Evolutionary conservation across 2,797 vertebrate genomes (phyloP).

Genomic region (Artibeus jamaicensis): DNA sequence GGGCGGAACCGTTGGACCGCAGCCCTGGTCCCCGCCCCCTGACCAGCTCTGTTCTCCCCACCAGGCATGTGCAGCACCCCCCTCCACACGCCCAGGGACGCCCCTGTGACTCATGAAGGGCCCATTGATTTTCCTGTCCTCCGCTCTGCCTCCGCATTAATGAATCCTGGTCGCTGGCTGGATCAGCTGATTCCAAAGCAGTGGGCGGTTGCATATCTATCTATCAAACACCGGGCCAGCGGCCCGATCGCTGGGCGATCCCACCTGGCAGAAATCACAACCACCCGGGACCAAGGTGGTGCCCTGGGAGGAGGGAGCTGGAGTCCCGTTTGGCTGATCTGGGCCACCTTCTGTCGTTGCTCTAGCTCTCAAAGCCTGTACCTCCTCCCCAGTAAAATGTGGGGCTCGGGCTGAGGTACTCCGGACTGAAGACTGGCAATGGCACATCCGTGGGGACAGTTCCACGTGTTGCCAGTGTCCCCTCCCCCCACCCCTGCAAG

Average conservation of each 20-base stretch:
- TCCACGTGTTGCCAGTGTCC: background rate
- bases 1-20: background rate
- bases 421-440: background rate
- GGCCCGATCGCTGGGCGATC: background rate
- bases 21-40: background rate
- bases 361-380: background rate
- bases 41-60: background rate
- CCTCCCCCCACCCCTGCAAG: background rate
- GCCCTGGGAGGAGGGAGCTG: no score
- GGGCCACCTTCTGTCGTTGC: background rate
- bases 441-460: background rate
- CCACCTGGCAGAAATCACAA: background rate
- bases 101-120: background rate
- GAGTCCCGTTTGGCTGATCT: accelerated
- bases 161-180: background rate
- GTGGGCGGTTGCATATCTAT: background rate
- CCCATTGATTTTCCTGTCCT: background rate
- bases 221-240: background rate
- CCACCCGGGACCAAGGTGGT: background rate
- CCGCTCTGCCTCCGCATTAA: background rate
- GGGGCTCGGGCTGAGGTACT: background rate
- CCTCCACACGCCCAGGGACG: background rate
- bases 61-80: background rate
- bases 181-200: background rate
- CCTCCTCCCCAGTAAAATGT: background rate